These are phyloP conservation scores for Diplolepis rosae DNA, from an alignment of 2,888 invertebrate species.

Conservation along the genomic window DNA sequence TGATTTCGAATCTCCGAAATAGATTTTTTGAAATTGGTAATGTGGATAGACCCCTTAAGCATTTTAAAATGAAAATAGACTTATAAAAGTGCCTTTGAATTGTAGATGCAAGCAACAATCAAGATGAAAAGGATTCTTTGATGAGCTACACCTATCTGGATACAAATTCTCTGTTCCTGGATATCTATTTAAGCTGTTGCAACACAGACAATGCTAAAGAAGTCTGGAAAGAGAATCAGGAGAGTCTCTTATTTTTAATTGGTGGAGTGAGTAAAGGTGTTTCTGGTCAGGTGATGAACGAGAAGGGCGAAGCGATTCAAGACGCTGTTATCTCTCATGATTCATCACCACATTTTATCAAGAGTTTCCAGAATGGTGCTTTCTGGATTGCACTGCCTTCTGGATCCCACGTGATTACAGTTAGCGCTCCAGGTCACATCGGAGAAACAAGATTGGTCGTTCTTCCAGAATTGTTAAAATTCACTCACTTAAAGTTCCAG, in stretches of 20 bases:
- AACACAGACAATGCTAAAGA: constrained; percentile 58
- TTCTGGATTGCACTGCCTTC: constrained; percentile 66
- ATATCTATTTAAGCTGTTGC: constrained; percentile 69
- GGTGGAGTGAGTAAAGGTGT: constrained; percentile 58
- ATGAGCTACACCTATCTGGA: constrained; percentile 68
- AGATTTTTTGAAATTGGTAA: too few relatives aligned
- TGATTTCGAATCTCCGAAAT: too few relatives aligned
- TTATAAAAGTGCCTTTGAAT: neutral
- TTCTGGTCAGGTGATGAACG: constrained; percentile 64
- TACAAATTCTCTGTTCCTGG: constrained; percentile 66
- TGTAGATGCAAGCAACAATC: neutral
- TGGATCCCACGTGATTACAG: constrained; percentile 76
- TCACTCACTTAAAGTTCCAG: constrained; percentile 77
- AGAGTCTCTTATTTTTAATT: constrained; percentile 62
- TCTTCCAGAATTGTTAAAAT: constrained; percentile 60
- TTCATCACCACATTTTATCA: constrained; percentile 60
- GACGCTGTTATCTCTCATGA: constrained; percentile 64
- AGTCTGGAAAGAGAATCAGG: constrained; percentile 64
- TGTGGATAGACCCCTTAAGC: too few relatives aligned
- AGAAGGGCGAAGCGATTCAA: constrained; percentile 61
- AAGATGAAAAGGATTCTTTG: constrained; percentile 51
- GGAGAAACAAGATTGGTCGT: constrained; percentile 75
- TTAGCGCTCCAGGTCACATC: constrained; percentile 78
- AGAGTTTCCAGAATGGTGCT: constrained; percentile 61
- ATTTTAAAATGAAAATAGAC: too few relatives aligned